Evolutionary conservation across 2,113 vertebrate species (phyloP), one percentile per base, ranked within the genome.

Genomic region (Elephas maximus): DNA sequence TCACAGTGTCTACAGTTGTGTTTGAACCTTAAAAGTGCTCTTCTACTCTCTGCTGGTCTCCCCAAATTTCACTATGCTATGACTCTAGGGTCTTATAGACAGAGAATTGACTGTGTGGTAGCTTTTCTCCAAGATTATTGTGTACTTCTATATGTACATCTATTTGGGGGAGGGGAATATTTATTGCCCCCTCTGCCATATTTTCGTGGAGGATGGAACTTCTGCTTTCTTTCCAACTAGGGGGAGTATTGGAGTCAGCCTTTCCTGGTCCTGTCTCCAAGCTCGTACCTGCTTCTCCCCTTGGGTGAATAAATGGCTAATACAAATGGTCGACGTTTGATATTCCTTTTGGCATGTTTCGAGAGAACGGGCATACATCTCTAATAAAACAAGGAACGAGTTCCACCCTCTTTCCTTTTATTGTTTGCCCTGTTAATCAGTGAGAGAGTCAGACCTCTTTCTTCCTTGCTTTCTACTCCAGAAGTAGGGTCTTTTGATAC

Each of bases 131-230:
- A 96, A 53, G n/a, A 12, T 45, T 80, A 77, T 30, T 41, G 17
- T 67, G 37, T 87, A 87, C 37, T 57, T n/a, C 65, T 74, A 1
- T 76, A n/a, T 91, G 80, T 67, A 45, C 20, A 69, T 53, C 30
- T 6, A 62, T 91, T 88, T 95, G 37, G n/a, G 69, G n/a, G 6
- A 89, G 11, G 24, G 3, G 15, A 73, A 77, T 91, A 74, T 77
- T 87, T 93, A 85, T 67, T 91, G 77, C 44, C 18, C 8, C n/a
- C 18, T 92, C 15, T 85, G 63, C 17, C n/a, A 71, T 65, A 4
- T 84, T 93, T 96, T 53, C 79, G 30, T 83, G 37, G 17, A 92
- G 2, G 71, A 30, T 41, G 41, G 71, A 94, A 67, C 23, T 63
- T 65, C 33, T n/a, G 10, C 30, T 78, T 24, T 96, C 8, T 96